These are phyloP conservation scores for Monopis laevigella DNA, from an alignment of 2,888 invertebrate species.

Conservation along the genomic window DNA sequence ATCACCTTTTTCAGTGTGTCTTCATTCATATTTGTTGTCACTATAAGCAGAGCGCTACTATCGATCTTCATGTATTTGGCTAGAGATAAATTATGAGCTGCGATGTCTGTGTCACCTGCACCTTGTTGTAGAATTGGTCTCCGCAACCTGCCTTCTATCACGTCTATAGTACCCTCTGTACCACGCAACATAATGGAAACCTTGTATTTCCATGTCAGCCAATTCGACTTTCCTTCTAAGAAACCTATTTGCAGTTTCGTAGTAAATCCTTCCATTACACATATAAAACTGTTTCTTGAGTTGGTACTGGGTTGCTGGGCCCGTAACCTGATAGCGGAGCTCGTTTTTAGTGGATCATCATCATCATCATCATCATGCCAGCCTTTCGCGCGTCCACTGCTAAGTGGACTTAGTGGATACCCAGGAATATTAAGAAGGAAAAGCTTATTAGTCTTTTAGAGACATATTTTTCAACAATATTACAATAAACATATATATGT, in stretches of 20 bases:
- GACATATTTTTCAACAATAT: too few relatives aligned
- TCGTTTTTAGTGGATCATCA: too few relatives aligned
- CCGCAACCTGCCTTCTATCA: not conserved
- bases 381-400: too few relatives aligned
- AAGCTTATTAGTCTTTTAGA: too few relatives aligned
- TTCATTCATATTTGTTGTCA: conserved; percentile 15
- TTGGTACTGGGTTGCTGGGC: too few relatives aligned
- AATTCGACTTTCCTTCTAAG: not conserved
- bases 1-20: conserved; percentile 15
- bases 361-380: too few relatives aligned
- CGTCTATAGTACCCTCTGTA: not conserved
- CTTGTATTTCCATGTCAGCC: conserved; percentile 5
- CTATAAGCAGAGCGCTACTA: conserved; percentile 15
- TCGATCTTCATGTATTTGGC: conserved; percentile 1
- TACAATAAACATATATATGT: too few relatives aligned
- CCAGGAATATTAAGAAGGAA: too few relatives aligned
- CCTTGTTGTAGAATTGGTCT: not conserved
- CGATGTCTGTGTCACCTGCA: not conserved
- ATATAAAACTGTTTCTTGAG: not conserved
- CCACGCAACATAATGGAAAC: conserved; percentile 5
- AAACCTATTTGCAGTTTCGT: not conserved
- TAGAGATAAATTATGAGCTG: not conserved
- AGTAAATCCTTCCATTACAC: not conserved
- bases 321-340: not conserved
- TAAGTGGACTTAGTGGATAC: too few relatives aligned